phyloP scores from a whole-genome alignment of 2,888 invertebrate species.

The Sphaerophoria taeniata region DNA sequence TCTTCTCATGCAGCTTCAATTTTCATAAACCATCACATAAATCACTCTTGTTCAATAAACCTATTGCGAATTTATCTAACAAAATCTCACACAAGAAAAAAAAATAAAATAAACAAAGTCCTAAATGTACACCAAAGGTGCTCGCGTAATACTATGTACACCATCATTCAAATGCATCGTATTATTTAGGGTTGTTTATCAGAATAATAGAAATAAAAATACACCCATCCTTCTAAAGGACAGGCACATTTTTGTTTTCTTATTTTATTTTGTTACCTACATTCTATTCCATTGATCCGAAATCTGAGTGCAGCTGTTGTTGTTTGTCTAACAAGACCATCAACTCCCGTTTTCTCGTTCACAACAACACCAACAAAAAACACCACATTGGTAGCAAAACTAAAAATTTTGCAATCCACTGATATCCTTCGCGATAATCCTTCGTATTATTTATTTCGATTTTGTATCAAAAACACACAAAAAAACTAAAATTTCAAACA shows the following conservation, averaged over 20 bases:
- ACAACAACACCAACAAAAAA: constrained; percentile 19
- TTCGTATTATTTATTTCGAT: constrained; percentile 40
- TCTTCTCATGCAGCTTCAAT: no score
- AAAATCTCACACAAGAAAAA: neutral
- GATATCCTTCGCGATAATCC: constrained; percentile 72
- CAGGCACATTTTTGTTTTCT: neutral
- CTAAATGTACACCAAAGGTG: neutral
- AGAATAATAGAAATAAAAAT: neutral
- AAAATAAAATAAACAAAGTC: constrained; percentile 27
- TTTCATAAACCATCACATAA: no score
- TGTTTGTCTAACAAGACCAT: constrained; percentile 62
- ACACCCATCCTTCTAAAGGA: neutral
- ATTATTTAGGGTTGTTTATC: constrained; percentile 21
- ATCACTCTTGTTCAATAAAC: no score
- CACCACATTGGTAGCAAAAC: constrained; percentile 51
- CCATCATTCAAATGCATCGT: constrained; percentile 33
- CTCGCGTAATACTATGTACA: constrained; percentile 28
- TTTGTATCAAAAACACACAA: constrained; percentile 11
- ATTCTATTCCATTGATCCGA: constrained; percentile 67
- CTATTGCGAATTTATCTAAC: no score
- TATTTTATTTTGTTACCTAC: constrained; percentile 60
- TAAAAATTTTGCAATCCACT: constrained; percentile 67
- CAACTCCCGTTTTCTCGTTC: constrained; percentile 11
- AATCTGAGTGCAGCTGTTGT: constrained; percentile 65
- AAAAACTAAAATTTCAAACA: neutral